phyloP scores from a whole-genome alignment of 2,888 invertebrate species.

The Leptothorax acervorum region DNA sequence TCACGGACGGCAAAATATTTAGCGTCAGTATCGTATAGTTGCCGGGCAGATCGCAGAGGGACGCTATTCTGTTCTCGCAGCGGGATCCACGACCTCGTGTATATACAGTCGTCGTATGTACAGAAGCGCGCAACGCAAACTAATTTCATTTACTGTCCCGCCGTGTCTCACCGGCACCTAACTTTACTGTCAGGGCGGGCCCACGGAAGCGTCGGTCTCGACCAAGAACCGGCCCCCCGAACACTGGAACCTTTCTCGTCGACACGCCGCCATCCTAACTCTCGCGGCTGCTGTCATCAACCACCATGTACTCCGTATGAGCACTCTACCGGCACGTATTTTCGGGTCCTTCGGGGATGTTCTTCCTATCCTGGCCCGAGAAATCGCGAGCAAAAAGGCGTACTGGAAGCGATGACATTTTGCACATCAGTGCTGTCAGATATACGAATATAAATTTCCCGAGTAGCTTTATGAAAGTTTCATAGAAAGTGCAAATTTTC shows the following conservation, averaged over 20 bases:
- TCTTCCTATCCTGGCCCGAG: conserved; percentile 19
- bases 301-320: conserved; percentile 33
- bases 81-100: conserved; percentile 33
- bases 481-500: background rate
- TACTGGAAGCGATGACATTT: background rate
- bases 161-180: conserved; percentile 67
- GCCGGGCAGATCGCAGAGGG: conserved; percentile 32
- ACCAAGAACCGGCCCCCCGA: conserved; percentile 37
- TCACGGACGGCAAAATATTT: conserved; percentile 37
- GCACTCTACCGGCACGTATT: conserved; percentile 45
- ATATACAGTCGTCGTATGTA: conserved; percentile 59
- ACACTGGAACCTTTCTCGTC: conserved; percentile 36
- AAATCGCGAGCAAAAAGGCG: conserved; percentile 25
- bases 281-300: conserved; percentile 47
- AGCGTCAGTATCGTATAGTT: background rate
- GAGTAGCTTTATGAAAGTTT: background rate
- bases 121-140: conserved; percentile 64
- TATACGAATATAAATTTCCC: conserved; percentile 12
- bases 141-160: conserved; percentile 76
- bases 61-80: conserved; percentile 49
- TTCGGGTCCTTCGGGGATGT: conserved; percentile 40
- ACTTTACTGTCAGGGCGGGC: conserved; percentile 71
- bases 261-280: conserved; percentile 40
- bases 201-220: conserved; percentile 52
- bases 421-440: background rate